Conservation (phyloP, 2,888 invertebrate species). For the Standfussiana lucernea region DNA sequence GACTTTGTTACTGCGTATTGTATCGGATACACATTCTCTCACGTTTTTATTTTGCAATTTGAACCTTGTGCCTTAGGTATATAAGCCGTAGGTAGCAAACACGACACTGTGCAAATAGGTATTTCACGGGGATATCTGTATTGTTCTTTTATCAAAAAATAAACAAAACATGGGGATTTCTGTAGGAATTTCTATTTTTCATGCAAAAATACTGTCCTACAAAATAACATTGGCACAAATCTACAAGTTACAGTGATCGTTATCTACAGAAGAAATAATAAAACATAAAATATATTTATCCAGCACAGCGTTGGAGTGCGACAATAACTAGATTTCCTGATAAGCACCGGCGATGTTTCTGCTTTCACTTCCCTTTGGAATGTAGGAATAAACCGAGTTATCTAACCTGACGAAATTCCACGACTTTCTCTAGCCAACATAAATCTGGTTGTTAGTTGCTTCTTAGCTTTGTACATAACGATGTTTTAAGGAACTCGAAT, state of each 20-base stretch:
- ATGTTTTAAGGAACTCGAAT: not conserved
- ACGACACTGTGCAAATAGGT: not conserved
- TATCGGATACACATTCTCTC: conserved; percentile 13
- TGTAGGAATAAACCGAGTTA: conserved; percentile 58
- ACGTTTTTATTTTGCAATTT: conserved; percentile 18
- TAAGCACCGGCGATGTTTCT: conserved; percentile 61
- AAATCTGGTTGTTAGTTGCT: conserved; percentile 43
- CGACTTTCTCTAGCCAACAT: conserved; percentile 26
- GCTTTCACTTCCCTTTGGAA: conserved; percentile 47
- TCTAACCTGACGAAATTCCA: conserved; percentile 53
- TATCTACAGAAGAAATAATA: conserved; percentile 11
- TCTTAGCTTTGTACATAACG: conserved; percentile 27
- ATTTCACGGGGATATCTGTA: not conserved
- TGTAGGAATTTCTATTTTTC: not conserved
- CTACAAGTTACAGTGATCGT: not conserved
- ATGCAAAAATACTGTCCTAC: not conserved
- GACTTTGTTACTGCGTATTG: conserved; percentile 37
- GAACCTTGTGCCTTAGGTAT: not conserved
- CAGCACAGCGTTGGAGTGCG: conserved; percentile 25
- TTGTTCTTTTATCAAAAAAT: not conserved
- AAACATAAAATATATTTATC: conserved; percentile 23
- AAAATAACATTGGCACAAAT: conserved; percentile 22
- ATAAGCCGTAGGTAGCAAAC: not conserved
- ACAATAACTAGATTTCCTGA: conserved; percentile 61
- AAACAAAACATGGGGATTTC: too few species aligned